Conservation (phyloP, 2,113 vertebrate species). For the Boulengeromyrus knoepffleri region DNA sequence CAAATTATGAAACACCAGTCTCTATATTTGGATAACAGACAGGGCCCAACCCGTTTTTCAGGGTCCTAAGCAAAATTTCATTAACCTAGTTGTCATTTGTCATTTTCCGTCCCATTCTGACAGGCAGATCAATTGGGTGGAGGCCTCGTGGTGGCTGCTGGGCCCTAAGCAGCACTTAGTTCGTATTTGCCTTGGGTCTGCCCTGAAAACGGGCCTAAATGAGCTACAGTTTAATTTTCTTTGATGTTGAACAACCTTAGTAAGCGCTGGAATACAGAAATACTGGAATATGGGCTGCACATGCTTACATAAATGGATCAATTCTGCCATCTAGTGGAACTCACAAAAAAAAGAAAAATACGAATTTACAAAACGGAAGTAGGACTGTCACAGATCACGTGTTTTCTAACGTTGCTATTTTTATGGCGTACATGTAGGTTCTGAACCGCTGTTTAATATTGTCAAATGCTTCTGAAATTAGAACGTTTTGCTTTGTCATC, state of each 20-base stretch:
- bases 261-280: not conserved
- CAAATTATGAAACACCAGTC: not conserved
- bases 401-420: not conserved
- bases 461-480: not conserved
- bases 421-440: not conserved
- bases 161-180: not conserved
- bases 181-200: not conserved
- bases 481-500: not conserved
- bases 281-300: not conserved
- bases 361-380: not conserved
- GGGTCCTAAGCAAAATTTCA: not conserved
- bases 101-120: not conserved
- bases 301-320: not conserved
- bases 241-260: not conserved
- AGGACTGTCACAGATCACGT: not conserved
- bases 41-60: not conserved
- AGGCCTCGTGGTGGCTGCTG: not conserved
- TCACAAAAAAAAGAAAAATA: conserved; percentile 26
- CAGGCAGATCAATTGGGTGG: not conserved
- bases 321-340: conserved; percentile 29
- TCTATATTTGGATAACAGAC: not conserved
- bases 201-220: not conserved
- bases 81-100: not conserved
- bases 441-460: not conserved
- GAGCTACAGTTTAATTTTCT: not conserved